These are phyloP conservation scores for Lacanobia wlatinum DNA, from an alignment of 2,888 invertebrate species.

Conservation along the genomic window DNA sequence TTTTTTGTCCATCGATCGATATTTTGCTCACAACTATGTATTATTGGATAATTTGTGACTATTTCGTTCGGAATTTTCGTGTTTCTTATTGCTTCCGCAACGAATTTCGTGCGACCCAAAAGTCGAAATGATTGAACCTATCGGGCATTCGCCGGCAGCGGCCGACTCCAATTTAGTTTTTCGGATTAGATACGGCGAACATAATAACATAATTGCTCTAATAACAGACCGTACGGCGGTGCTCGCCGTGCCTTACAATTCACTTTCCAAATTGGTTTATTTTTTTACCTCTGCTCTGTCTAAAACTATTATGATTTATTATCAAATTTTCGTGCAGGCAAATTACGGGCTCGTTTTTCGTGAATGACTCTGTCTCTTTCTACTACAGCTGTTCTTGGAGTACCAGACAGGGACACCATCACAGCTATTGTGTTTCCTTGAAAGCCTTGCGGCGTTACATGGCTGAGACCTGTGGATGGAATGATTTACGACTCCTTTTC, in stretches of 20 bases:
- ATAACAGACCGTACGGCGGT: slow-evolving; percentile 86
- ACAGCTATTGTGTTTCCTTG: slow-evolving; percentile 82
- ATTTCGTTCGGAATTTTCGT: slow-evolving; percentile 86
- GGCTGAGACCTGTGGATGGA: slow-evolving; percentile 79
- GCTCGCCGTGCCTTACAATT: slow-evolving; percentile 89
- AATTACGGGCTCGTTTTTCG: slow-evolving; percentile 87
- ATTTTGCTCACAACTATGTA: slow-evolving; percentile 78
- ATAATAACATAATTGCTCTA: slow-evolving; percentile 91
- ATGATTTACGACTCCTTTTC: slow-evolving; percentile 87
- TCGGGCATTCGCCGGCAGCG: slow-evolving; percentile 90
- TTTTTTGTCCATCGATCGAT: slow-evolving; percentile 76
- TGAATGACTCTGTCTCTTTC: slow-evolving; percentile 83
- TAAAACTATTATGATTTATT: slow-evolving; percentile 91
- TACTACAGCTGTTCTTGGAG: slow-evolving; percentile 65
- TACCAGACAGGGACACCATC: slow-evolving; percentile 79
- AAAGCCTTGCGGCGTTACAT: slow-evolving; percentile 83
- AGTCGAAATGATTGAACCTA: slow-evolving; percentile 89
- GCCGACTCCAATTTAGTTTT: slow-evolving; percentile 90
- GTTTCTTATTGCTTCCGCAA: slow-evolving; percentile 91
- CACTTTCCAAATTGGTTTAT: slow-evolving; percentile 91
- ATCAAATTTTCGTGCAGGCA: slow-evolving; percentile 90
- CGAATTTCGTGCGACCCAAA: slow-evolving; percentile 90
- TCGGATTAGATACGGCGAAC: slow-evolving; percentile 90
- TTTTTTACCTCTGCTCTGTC: slow-evolving; percentile 88
- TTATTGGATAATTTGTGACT: slow-evolving; percentile 85